These are phyloP conservation scores for Drosophila kepulauana DNA, from an alignment of 1,140 invertebrate genomes.

Conservation along the genomic window DNA sequence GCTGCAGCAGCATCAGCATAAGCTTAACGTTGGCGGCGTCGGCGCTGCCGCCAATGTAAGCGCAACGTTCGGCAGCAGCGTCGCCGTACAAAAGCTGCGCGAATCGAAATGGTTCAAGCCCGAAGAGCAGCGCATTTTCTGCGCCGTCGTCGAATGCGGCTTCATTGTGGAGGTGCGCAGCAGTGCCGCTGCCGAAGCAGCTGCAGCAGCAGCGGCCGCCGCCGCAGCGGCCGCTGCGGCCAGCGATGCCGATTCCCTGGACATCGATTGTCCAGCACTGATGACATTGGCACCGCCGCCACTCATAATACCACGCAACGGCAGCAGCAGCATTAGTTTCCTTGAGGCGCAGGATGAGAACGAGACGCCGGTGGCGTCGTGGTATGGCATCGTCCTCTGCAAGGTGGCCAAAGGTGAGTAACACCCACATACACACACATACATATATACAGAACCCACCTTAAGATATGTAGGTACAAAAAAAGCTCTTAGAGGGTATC, in stretches of 20 bases:
- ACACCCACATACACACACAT: not conserved
- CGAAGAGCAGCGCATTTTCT: constrained; percentile 88
- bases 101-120: constrained; percentile 90
- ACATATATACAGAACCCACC: too few species aligned
- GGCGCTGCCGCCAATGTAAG: constrained; percentile 49
- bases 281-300: constrained; percentile 39
- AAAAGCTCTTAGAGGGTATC: not conserved
- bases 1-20: constrained; percentile 55
- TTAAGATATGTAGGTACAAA: too few species aligned
- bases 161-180: constrained; percentile 88
- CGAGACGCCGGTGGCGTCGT: constrained; percentile 77
- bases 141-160: constrained; percentile 89
- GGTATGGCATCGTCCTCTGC: constrained; percentile 88
- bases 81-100: constrained; percentile 88
- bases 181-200: constrained; percentile 69
- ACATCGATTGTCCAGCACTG: constrained; percentile 61
- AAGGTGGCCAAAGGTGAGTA: constrained; percentile 88
- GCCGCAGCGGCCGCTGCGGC: constrained; percentile 57
- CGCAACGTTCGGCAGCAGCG: constrained; percentile 87
- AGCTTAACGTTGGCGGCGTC: constrained; percentile 38
- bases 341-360: constrained; percentile 79
- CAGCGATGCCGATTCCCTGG: constrained; percentile 59
- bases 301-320: constrained; percentile 71
- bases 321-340: constrained; percentile 71
- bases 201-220: constrained; percentile 54